Evolutionary conservation across 2,888 invertebrate species (phyloP), one percentile per base, ranked within the genome.

Genomic region (Glyphotaelius pellucidus): DNA sequence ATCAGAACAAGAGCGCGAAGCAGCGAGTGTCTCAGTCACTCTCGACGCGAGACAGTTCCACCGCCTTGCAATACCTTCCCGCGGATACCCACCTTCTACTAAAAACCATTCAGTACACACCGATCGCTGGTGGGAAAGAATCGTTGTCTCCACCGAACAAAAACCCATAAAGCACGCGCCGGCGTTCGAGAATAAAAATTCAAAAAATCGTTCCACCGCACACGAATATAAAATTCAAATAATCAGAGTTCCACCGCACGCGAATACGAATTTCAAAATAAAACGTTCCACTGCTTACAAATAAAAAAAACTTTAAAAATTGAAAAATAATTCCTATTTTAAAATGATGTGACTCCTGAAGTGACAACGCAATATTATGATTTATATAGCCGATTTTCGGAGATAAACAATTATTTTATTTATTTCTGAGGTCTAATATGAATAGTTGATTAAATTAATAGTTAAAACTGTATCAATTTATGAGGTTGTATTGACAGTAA

Each of bases 121-220:
- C 88, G 91, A 42, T 38, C 80, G 52, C 80, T 89, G 91, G 91
- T 81, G 91, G 88, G 91, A 91, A 91, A 47, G 85, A 87, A 67
- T 32, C 89, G 80, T 89, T 89, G 80, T 80, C 42, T 80, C 30
- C 38, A 42, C 79, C 88, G 32, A 67, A 88, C 30, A 80, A 25
- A 38, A 80, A n/a, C 42, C 89, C 89, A 89, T 89, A 89, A 80
- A 38, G 89, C 89, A 80, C 89, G 80, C 89, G 89, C 67, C 67
- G 88, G 88, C 80, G 89, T 80, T 80, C 79, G 80, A 67, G 30
- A 32, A 30, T 32, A 32, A 81, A 32, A 81, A 81, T 81, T 32
- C 15, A 81, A 32, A 81, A 32, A 32, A 85, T 85, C 35, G 14
- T 85, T 35, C 7, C 42, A 35, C 35, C 38, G 38, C 38, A n/a